Percentiles rank a stretch among this genome's conserved stretches.
phyloP scores from a whole-genome alignment of 2,797 vertebrate genomes.

The Sebastes miniatus region DNA sequence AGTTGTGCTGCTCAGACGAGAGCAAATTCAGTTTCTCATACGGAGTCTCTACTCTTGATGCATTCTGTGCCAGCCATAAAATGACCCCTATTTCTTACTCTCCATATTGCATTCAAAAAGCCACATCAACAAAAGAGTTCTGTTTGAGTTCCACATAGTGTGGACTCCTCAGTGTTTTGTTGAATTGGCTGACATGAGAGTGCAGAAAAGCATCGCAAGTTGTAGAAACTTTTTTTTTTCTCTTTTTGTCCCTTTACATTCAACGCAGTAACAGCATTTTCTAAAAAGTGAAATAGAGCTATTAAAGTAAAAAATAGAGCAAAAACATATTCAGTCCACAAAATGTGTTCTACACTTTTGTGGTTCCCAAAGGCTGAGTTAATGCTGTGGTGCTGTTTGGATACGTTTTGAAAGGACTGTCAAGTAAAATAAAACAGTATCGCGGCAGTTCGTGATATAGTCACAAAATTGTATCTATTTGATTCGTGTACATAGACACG shows the following conservation, averaged over 20 bases:
- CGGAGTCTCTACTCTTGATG: constrained; percentile 1
- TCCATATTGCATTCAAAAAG: constrained; percentile 33
- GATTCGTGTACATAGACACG: too few relatives aligned
- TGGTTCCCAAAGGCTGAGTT: not conserved
- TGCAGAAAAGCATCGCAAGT: not conserved
- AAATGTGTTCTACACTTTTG: not conserved
- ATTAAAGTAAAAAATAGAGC: not conserved
- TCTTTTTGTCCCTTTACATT: not conserved
- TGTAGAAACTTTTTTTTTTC: not conserved
- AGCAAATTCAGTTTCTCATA: constrained; percentile 39
- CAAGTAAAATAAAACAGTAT: not conserved
- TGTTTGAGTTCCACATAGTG: not conserved
- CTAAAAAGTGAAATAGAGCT: not conserved
- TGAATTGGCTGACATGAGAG: constrained; percentile 1
- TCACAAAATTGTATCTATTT: too few relatives aligned
- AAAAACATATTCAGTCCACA: not conserved
- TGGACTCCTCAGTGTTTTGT: not conserved
- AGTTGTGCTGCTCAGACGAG: constrained; percentile 33
- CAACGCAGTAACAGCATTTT: not conserved
- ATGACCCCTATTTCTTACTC: constrained; percentile 49
- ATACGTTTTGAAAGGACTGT: not conserved
- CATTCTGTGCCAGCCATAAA: constrained; percentile 34
- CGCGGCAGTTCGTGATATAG: too few relatives aligned
- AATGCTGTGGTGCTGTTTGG: not conserved
- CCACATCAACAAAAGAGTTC: constrained; percentile 12